Conservation (phyloP, 2,888 invertebrate species). For the Platycnemis pennipes region DNA sequence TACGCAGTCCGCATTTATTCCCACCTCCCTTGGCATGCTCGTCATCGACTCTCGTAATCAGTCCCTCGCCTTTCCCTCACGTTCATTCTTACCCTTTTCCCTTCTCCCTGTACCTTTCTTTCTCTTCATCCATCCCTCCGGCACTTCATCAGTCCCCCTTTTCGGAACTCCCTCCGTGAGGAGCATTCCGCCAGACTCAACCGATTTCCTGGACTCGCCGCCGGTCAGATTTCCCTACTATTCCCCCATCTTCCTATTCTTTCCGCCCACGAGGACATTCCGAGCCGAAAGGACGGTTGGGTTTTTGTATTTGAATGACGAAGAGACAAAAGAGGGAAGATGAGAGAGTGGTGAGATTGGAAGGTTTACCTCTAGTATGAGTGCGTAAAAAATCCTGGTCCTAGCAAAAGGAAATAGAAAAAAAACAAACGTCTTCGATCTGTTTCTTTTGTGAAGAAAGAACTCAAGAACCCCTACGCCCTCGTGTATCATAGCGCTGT, state of each 20-base stretch:
- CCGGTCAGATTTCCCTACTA: neutral
- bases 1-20: neutral
- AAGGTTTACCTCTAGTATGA: neutral
- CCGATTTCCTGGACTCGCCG: neutral
- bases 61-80: neutral
- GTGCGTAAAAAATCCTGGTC: neutral
- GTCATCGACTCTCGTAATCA: neutral
- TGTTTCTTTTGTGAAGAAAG: no score
- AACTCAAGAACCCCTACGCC: no score
- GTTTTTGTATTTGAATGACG: neutral
- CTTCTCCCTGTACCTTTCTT: neutral
- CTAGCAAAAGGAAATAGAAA: no score
- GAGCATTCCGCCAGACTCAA: no score
- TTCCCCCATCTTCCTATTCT: neutral
- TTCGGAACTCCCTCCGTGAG: neutral
- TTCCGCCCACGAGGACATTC: neutral
- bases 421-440: no score
- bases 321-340: neutral
- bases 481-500: no score
- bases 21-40: neutral
- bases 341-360: neutral
- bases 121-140: neutral
- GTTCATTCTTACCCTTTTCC: neutral
- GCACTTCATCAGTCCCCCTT: neutral
- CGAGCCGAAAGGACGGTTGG: neutral